Percentiles rank a stretch among this genome's conserved stretches.
phyloP scores from a whole-genome alignment of 2,888 invertebrate species.

The Dione vanillae region DNA sequence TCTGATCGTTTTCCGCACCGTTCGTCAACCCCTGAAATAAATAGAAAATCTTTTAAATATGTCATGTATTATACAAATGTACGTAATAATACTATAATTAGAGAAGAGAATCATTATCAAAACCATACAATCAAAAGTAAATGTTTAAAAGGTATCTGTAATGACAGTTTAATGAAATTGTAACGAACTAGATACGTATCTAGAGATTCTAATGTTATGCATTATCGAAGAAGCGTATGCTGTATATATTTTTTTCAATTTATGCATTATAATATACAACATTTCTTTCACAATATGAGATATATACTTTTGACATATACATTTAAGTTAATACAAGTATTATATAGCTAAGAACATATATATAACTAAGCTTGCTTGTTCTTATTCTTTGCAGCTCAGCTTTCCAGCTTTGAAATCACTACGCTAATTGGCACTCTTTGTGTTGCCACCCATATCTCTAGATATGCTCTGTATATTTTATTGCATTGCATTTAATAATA shows the following conservation, averaged over 20 bases:
- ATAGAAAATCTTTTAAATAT: constrained; percentile 14
- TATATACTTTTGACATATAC: no score
- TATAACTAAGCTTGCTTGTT: no score
- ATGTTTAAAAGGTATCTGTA: no score
- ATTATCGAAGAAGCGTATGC: no score
- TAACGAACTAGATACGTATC: no score
- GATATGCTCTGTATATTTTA: constrained; percentile 18
- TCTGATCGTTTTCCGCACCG: constrained; percentile 79
- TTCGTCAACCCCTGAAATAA: constrained; percentile 77
- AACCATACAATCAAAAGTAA: not conserved
- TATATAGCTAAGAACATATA: no score
- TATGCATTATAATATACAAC: not conserved
- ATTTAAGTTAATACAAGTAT: no score
- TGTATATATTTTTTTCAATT: not conserved
- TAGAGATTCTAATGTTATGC: no score
- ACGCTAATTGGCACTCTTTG: not conserved
- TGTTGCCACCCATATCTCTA: constrained; percentile 9
- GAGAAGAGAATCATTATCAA: not conserved
- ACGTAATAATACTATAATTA: not conserved
- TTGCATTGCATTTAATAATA: not conserved
- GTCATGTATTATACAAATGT: not conserved
- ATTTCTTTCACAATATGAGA: no score
- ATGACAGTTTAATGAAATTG: no score
- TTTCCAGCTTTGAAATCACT: not conserved
- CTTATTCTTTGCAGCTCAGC: not conserved